Percentiles rank a stretch among this genome's conserved stretches.
These are phyloP conservation scores for Zosterops borbonicus DNA, from an alignment of 2,113 vertebrate genomes.

Conservation along the genomic window DNA sequence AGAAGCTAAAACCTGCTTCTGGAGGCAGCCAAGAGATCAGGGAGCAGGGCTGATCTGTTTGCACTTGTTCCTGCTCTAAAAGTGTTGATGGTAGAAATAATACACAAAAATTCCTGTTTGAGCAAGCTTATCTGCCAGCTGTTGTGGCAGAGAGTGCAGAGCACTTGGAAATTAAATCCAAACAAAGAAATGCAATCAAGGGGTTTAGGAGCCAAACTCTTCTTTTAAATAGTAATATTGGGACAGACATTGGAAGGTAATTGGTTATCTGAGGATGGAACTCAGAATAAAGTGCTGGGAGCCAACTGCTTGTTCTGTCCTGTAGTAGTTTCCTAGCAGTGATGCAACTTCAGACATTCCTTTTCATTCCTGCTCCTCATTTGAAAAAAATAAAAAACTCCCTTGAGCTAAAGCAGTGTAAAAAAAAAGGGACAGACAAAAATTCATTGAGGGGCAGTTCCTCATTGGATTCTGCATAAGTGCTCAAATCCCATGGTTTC, in stretches of 20 bases:
- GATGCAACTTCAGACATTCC: not conserved
- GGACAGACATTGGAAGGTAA: not conserved
- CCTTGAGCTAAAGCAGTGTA: not conserved
- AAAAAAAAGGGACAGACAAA: not conserved
- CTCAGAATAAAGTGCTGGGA: not conserved
- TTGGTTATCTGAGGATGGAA: not conserved
- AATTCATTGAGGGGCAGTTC: rapidly evolving
- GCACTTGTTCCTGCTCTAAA: not conserved
- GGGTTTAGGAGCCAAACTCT: not conserved
- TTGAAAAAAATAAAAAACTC: not conserved
- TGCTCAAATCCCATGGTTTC: not conserved
- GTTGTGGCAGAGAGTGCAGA: not conserved
- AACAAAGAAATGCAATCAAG: not conserved
- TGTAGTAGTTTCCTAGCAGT: not conserved
- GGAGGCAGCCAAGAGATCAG: not conserved
- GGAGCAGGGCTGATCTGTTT: not conserved
- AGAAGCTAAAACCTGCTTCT: not conserved
- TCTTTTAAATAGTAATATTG: not conserved
- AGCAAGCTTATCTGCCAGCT: conserved; percentile 20
- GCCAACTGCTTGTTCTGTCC: not conserved
- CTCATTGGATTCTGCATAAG: not conserved
- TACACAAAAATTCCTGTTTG: conserved; percentile 30
- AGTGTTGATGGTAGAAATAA: not conserved
- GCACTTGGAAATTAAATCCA: not conserved
- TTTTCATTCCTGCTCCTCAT: not conserved